Evolutionary conservation across 2,113 vertebrate species (phyloP), one percentile per base, ranked within the genome.

Genomic region (Stegastes partitus): DNA sequence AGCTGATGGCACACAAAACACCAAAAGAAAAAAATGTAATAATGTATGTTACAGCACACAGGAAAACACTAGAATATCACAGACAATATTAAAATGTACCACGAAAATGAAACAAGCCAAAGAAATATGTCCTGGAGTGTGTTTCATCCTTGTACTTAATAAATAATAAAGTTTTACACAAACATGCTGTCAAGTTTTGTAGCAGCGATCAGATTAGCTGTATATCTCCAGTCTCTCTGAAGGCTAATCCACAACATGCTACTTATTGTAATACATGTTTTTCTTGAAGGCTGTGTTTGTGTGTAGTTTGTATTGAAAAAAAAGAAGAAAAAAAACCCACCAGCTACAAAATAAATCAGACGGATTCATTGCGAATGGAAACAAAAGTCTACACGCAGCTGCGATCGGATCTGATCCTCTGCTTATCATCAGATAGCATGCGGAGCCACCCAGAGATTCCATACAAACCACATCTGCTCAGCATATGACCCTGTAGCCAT

Each of bases 361-460:
- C 71, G 75, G 78, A 86, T 88, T 89, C 37, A 75, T 58, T 82
- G 58, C 61, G 62, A 85, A 83, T 88, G 66, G 87, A 91, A 86
- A 81, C 70, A 63, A 79, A 82, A 70, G 71, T 74, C 62, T 9
- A 8, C 58, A 85, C 45, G 85, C 68, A 47, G 83, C 68, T 55
- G 70, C 14, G 68, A 85, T 92, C 68, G 31, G 74, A 81, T 84
- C 73, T 69, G 66, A 87, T 89, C 78, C 61, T 72, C 80, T 68
- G 83, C 83, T 78, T 91, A 89, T 91, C 80, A 78, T 86, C 79
- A 74, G 82, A 87, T 74, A 87, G 74, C 80, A 79, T 76, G 79
- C 54, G 21, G 74, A 92, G 87, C 89, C 90, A 89, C 88, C 86
- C 87, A 84, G 68, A 91, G 84, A 87, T 87, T 89, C 84, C 82